These are phyloP conservation scores for Conopomorpha cramerella DNA, from an alignment of 1,140 invertebrate species.

Conservation along the genomic window DNA sequence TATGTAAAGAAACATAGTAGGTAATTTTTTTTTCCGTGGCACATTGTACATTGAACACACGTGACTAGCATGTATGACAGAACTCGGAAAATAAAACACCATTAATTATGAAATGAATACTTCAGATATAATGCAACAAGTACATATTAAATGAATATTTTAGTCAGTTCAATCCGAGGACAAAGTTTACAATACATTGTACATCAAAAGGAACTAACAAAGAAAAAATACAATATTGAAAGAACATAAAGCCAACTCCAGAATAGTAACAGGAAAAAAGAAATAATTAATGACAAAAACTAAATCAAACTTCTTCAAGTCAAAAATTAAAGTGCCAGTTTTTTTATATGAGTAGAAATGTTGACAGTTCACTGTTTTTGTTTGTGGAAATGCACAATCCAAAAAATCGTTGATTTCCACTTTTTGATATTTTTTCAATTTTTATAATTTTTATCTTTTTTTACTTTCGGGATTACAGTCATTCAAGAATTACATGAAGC, in stretches of 20 bases:
- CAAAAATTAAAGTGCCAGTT: conserved; percentile 39
- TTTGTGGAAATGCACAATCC: conserved; percentile 48
- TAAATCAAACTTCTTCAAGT: conserved; percentile 45
- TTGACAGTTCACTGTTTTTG: conserved; percentile 52
- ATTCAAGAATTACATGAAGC: conserved; percentile 26
- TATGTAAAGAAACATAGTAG: too few species aligned
- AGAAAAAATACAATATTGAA: conserved; percentile 25
- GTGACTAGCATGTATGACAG: background rate
- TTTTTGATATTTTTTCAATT: conserved; percentile 52
- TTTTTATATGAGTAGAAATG: conserved; percentile 51
- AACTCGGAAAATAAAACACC: background rate
- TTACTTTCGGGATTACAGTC: conserved; percentile 14
- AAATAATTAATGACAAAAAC: conserved; percentile 13
- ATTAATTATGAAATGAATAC: conserved; percentile 27
- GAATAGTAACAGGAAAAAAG: conserved; percentile 16
- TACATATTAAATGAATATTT: conserved; percentile 25
- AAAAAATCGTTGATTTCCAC: conserved; percentile 36
- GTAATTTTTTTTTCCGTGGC: too few species aligned
- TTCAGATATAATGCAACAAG: conserved; percentile 50
- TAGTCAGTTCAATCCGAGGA: conserved; percentile 42
- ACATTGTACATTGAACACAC: too few species aligned
- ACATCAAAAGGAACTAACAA: conserved; percentile 33
- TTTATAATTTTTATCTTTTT: conserved; percentile 46
- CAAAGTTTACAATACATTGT: conserved; percentile 51
- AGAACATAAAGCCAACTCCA: conserved; percentile 47